These are phyloP conservation scores for Tenthredo amoena DNA, from an alignment of 2,888 invertebrate species.

Conservation along the genomic window DNA sequence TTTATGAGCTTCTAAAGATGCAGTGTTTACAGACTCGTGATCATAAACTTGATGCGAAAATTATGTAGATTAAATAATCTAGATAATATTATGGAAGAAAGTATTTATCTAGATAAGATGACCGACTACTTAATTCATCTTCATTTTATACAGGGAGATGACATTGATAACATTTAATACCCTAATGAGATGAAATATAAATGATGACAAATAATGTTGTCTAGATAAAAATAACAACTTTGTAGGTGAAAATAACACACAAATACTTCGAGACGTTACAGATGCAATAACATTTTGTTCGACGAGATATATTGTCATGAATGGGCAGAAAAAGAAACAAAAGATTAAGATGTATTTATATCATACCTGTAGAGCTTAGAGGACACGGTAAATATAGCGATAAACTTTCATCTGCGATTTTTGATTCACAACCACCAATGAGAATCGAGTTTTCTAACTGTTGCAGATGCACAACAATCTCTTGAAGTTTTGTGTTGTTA, in stretches of 20 bases:
- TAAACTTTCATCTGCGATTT: not conserved
- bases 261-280: not conserved
- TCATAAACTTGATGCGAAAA: not conserved
- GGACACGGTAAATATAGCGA: not conserved
- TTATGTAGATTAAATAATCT: not conserved
- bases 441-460: not conserved
- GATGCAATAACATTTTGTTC: not conserved
- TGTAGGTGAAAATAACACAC: not conserved
- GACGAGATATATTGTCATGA: too few species aligned
- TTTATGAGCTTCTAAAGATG: not conserved
- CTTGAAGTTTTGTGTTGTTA: not conserved
- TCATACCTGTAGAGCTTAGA: slow-evolving; percentile 13
- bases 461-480: not conserved
- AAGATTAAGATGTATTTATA: not conserved
- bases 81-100: not conserved
- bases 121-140: not conserved
- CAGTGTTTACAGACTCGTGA: not conserved
- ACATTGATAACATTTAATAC: not conserved
- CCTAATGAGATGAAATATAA: not conserved
- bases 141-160: not conserved
- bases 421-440: not conserved
- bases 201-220: not conserved
- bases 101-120: not conserved
- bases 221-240: not conserved
- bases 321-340: not conserved